A percentile compares a stretch with the other conserved stretches of the same genome.
These are phyloP conservation scores for Albula goreensis DNA, from an alignment of 2,113 vertebrate genomes.

Conservation along the genomic window DNA sequence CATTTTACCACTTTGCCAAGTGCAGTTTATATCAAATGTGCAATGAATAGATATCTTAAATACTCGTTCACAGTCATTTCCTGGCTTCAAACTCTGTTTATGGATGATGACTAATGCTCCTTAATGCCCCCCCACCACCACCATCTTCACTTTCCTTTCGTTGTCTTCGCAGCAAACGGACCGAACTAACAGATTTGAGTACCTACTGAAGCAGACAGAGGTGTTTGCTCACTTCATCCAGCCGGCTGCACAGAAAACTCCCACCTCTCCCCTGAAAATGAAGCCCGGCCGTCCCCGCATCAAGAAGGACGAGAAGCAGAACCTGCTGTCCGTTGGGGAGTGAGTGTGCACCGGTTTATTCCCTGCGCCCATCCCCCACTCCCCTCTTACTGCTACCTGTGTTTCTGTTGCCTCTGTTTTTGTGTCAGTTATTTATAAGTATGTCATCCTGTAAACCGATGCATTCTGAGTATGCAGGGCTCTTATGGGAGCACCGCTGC, in stretches of 20 bases:
- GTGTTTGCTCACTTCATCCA: constrained; percentile 99
- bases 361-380: neutral
- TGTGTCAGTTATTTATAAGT: neutral
- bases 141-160: constrained; percentile 36
- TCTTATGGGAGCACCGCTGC: neutral
- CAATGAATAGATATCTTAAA: neutral
- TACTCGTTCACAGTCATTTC: neutral
- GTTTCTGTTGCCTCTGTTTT: neutral
- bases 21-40: neutral
- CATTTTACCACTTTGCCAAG: neutral
- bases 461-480: neutral
- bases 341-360: constrained; percentile 69
- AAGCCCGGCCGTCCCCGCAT: constrained; percentile 94
- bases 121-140: neutral
- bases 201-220: constrained; percentile 97
- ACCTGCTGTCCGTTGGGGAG: constrained; percentile 91
- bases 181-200: constrained; percentile 96
- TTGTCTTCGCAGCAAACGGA: constrained; percentile 81
- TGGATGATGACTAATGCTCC: too few species aligned
- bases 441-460: neutral
- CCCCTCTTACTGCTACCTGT: neutral
- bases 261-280: constrained; percentile 97
- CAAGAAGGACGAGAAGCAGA: constrained; percentile 98
- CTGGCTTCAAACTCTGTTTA: too few species aligned
- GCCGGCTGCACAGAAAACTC: constrained; percentile 96